Evolutionary conservation across 2,888 invertebrate species (phyloP), one percentile per base, ranked within the genome.

Genomic region (Apodemia duryi): DNA sequence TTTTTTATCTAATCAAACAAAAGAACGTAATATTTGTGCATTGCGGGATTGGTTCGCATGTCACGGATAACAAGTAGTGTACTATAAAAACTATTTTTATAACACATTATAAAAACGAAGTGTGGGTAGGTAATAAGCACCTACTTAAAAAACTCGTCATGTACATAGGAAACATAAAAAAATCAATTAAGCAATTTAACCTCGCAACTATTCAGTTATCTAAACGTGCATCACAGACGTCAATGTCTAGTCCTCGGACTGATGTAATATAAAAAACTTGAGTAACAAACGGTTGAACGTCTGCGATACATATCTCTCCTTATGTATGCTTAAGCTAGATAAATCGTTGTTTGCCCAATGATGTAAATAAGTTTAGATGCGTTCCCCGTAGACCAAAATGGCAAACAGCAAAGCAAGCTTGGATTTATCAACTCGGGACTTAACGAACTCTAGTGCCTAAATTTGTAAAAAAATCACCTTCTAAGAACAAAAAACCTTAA

Each of bases 151-250:
- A 57, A 32, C 57, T 13, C 5, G 57, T 57, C 57, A 57, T 13
- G 32, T 11, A 11, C 57, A 2, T 32, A 57, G 29, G 57, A 57
- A 57, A 57, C 35, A 60, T 60, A 60, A 60, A 60, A 60, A 60
- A 60, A n/a, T 60, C 35, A 60, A 60, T 60, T 60, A 60, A 60
- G 60, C 60, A 60, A 60, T 35, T 60, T 32, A 35, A 60, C n/a
- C 51, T 51, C 51, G 51, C 35, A 60, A 35, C 60, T 35, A 32
- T 57, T 35, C 35, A 60, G 35, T 60, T 60, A 60, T 60, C 60
- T 35, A 13, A 60, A 60, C 60, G 60, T 60, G 60, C 13, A 60
- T 60, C 60, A 6, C 60, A 13, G 29, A 60, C n/a, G 60, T 60
- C 60, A 60, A 60, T 60, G 60, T 60, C 60, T 60, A 60, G n/a